Conservation (phyloP, 1,140 invertebrate genomes). For the Drosophila biarmipes region DNA sequence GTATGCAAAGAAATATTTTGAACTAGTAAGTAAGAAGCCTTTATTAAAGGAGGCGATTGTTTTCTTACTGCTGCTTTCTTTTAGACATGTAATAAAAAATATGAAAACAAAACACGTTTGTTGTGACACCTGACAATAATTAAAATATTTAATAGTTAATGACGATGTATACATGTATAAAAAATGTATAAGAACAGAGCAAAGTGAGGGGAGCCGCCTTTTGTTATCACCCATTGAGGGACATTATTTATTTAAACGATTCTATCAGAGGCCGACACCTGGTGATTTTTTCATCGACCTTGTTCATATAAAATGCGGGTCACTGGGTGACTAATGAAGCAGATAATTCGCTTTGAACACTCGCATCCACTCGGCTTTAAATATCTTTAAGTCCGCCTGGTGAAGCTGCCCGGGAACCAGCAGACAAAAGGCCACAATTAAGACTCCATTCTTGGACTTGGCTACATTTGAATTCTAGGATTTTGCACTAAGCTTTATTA, state of each 20-base stretch:
- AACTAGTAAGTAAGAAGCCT: too few species aligned
- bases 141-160: too few species aligned
- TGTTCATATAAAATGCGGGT: constrained; percentile 4
- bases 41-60: too few species aligned
- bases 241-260: constrained; percentile 15
- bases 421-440: constrained; percentile 37
- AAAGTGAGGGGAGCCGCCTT: background rate
- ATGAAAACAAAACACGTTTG: too few species aligned
- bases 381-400: constrained; percentile 4
- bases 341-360: constrained; percentile 10
- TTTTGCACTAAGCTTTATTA: constrained; percentile 52
- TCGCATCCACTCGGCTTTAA: constrained; percentile 6
- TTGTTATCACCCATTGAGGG: constrained; percentile 3
- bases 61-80: too few species aligned
- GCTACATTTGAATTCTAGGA: constrained; percentile 45
- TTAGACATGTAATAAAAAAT: too few species aligned
- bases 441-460: constrained; percentile 27
- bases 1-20: too few species aligned
- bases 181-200: too few species aligned
- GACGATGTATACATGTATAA: too few species aligned
- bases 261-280: constrained; percentile 5
- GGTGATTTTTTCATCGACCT: background rate
- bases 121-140: too few species aligned
- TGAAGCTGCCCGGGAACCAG: background rate
- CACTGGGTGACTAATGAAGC: constrained; percentile 24